Evolutionary conservation across 1,140 invertebrate species (phyloP), one percentile per base, ranked within the genome.

Genomic region (Pogonognathellus flavescens): DNA sequence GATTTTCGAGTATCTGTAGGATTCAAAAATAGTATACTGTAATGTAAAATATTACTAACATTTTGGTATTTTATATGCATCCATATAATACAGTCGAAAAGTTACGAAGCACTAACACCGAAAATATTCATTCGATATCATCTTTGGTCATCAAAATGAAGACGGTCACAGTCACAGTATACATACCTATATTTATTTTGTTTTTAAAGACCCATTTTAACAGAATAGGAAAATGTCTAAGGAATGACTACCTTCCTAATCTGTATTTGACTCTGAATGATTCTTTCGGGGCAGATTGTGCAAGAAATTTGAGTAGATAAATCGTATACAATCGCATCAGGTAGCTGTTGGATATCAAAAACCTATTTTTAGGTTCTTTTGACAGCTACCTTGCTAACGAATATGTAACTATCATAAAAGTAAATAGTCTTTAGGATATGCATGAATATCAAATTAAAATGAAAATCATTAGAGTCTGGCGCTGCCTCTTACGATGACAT

Each of bases 101-200:
- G 9, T 50, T 31, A 31, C n/a, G 70, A 76, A 76, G 70, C 70
- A 76, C 70, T 76, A 76, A 76, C 70, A 76, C 70, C 70, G 70
- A 76, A 76, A 76, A 76, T 49, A 76, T 76, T 76, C 70, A 76
- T 76, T 76, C 70, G 70, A 76, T 76, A 76, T 76, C 70, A 76
- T 76, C 70, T 49, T 49, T 49, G 70, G 41, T 76, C 31, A 76
- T 76, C 31, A 76, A 76, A 76, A 76, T 76, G 70, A 76, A 76
- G 70, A 76, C 70, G 70, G 70, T 41, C 31, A 41, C 31, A 41
- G 70, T 41, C 31, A 41, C 31, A 41, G 31, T 76, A 49, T 76
- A 76, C 25, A 66, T 66, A 16, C 41, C 41, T 76, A 50, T 18
- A 8, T 76, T 50, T 49, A 16, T 76, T 76, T 76, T 76, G n/a